Evolutionary conservation across 2,888 invertebrate species (phyloP), one percentile per base, ranked within the genome.

Genomic region (Dimorphilus gyrociliatus): DNA sequence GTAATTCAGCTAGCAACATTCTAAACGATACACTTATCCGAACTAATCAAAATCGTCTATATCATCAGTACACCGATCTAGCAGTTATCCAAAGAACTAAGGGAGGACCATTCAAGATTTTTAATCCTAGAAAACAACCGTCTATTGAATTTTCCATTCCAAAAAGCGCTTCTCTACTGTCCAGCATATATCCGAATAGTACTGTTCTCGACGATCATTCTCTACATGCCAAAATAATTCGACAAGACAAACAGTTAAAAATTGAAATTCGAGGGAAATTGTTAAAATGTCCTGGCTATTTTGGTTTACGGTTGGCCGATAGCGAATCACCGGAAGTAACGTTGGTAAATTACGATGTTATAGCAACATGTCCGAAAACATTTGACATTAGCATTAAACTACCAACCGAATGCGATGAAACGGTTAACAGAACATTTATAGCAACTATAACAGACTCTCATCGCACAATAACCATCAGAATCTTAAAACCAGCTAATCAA

Each of bases 341-440:
- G 3, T 29, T 56, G 27, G 56, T 49, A 34, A 38, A 51, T 27
- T 50, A 48, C 34, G 52, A 53, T 29, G 38, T 52, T 2, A 43
- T 55, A 19, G 16, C 33, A 3, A 42, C 46, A 28, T 55, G 58
- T 38, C 54, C 55, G 3, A 36, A 33, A 18, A 32, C 30, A 16
- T 58, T 57, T 39, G 34, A 36, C 27, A 21, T 57, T 15, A 38
- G 33, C 29, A 52, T 55, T 34, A 38, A 40, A 17, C 33, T 55
- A 18, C 53, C 55, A 5, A 51, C 49, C 10, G 47, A 45, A 1
- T 55, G 39, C 4, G 23, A 33, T 6, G 41, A 41, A 28, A 21
- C 29, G 17, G 35, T 34, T 26, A 36, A 43, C 25, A 44, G 42
- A 29, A 33, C 35, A 2, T 29, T 38, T 8, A 23, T 35, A 13